Evolutionary conservation across 2,888 invertebrate genomes (phyloP).

Genomic region (Graphium colonna): DNA sequence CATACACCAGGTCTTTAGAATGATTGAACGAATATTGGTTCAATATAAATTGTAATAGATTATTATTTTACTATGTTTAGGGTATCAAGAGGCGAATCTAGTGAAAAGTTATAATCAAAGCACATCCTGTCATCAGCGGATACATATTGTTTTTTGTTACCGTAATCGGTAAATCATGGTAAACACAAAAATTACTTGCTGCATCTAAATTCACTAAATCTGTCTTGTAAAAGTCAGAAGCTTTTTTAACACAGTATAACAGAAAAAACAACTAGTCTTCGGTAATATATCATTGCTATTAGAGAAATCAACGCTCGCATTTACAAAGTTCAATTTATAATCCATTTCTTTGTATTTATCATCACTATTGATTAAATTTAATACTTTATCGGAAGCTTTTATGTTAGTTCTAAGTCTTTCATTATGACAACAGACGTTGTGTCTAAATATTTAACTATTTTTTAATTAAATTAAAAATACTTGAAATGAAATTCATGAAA

Average conservation of each 20-base stretch:
- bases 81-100: conserved; percentile 25
- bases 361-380: conserved; percentile 40
- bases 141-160: conserved; percentile 39
- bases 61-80: conserved; percentile 28
- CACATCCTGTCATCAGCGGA: conserved; percentile 50
- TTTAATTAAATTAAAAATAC: no score
- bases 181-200: conserved; percentile 32
- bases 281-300: conserved; percentile 45
- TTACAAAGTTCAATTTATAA: conserved; percentile 51
- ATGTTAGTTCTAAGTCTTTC: conserved; percentile 43
- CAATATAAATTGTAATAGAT: conserved; percentile 8
- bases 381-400: conserved; percentile 51
- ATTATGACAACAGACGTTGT: conserved; percentile 29
- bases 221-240: conserved; percentile 53
- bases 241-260: conserved; percentile 60
- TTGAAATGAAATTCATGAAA: no score
- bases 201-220: conserved; percentile 45
- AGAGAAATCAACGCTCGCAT: conserved; percentile 58
- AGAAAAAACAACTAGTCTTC: conserved; percentile 61
- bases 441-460: no score
- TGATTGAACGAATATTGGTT: no score
- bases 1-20: no score
- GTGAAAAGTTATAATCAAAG: conserved; percentile 44
- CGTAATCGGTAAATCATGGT: conserved; percentile 48
- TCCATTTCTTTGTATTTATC: conserved; percentile 48